Conservation (phyloP, 2,797 vertebrate species). For the Onychomys leucogaster region DNA sequence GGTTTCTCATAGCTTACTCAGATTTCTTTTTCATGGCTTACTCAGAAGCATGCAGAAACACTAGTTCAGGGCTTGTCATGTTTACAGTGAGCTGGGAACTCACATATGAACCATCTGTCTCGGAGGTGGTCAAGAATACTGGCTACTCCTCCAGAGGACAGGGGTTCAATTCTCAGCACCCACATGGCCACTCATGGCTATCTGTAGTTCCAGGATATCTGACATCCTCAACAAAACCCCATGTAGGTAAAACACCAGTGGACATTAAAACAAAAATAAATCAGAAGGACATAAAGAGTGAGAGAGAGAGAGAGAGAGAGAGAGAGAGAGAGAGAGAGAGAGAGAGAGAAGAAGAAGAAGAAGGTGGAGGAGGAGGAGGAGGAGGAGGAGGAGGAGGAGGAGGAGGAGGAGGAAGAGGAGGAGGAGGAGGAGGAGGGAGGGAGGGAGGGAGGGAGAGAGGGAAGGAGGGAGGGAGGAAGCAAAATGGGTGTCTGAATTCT, state of each 20-base stretch:
- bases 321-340: neutral
- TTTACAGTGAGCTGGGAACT: neutral
- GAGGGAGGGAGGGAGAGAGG: no score
- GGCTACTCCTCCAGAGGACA: neutral
- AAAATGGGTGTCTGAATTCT: neutral
- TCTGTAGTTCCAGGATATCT: neutral
- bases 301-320: no score
- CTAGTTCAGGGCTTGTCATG: neutral
- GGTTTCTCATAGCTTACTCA: neutral
- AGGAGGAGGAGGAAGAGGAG: no score
- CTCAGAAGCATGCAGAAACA: neutral
- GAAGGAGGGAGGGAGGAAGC: no score
- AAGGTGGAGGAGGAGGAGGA: no score
- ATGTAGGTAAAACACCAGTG: neutral
- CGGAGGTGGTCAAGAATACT: neutral
- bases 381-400: no score
- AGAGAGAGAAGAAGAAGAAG: no score
- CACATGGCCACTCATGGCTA: no score
- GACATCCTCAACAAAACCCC: neutral
- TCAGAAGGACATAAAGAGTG: neutral
- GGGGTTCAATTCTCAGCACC: neutral
- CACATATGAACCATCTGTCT: neutral
- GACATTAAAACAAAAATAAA: neutral
- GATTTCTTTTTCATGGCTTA: no score
- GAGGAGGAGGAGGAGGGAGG: no score